These are phyloP conservation scores for Andrena hattorfiana DNA, from an alignment of 2,888 invertebrate species.

Conservation along the genomic window DNA sequence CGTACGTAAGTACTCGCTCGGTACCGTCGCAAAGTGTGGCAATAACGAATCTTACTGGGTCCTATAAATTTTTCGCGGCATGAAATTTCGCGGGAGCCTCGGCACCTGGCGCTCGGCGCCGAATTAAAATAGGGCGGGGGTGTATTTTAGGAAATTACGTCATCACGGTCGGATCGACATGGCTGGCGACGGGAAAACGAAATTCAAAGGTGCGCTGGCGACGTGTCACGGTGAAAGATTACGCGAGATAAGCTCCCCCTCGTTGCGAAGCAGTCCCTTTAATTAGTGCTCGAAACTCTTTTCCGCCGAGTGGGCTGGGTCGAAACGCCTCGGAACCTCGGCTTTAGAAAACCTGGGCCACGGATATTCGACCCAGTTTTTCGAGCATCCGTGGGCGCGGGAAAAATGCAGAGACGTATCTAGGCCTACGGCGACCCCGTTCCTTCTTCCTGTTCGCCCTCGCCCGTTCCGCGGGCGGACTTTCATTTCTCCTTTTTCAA, in stretches of 20 bases:
- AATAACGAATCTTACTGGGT: not conserved
- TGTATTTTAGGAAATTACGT: not conserved
- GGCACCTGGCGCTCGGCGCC: not conserved
- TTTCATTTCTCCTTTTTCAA: not conserved
- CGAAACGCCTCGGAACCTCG: conserved; percentile 42
- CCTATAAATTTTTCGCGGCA: conserved; percentile 25
- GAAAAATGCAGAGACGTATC: conserved; percentile 39
- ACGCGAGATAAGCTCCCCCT: conserved; percentile 35
- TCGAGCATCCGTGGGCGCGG: conserved; percentile 50
- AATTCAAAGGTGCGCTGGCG: not conserved
- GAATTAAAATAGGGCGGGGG: not conserved
- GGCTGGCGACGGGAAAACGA: not conserved
- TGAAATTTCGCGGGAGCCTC: not conserved
- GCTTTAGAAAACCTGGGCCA: conserved; percentile 63
- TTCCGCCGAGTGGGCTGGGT: conserved; percentile 40
- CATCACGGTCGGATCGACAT: not conserved
- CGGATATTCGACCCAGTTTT: conserved; percentile 68
- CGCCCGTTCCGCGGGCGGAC: not conserved
- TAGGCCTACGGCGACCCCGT: conserved; percentile 39
- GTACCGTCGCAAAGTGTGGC: not conserved
- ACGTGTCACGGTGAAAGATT: conserved; percentile 31
- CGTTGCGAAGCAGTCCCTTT: conserved; percentile 41
- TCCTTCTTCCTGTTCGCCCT: conserved; percentile 1
- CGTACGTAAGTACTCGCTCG: not conserved
- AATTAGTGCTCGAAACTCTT: conserved; percentile 61